phyloP scores from a whole-genome alignment of 2,888 invertebrate genomes.

The Drosophila ustulata region DNA sequence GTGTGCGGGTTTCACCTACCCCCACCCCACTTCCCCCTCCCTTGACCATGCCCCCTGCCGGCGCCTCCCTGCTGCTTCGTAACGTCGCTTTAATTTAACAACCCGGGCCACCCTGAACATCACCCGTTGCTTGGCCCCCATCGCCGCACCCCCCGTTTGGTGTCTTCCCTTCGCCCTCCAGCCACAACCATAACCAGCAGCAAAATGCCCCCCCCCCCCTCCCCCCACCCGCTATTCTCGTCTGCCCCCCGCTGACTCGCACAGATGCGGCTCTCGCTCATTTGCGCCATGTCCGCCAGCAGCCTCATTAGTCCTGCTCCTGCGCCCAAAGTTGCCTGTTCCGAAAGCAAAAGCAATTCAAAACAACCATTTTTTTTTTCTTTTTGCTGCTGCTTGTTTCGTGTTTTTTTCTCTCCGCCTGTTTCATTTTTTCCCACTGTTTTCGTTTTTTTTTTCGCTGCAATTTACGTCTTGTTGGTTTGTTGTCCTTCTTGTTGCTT shows the following conservation, averaged over 20 bases:
- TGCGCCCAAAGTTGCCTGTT: constrained; percentile 56
- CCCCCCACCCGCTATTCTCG: no score
- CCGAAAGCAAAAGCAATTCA: constrained; percentile 60
- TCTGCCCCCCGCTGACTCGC: neutral
- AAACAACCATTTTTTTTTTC: constrained; percentile 54
- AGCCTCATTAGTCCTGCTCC: constrained; percentile 67
- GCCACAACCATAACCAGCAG: constrained; percentile 2
- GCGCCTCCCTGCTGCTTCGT: constrained; percentile 18
- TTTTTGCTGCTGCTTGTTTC: neutral
- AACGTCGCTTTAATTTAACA: constrained; percentile 57
- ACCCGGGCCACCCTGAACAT: constrained; percentile 11
- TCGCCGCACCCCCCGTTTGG: neutral
- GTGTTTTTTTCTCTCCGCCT: constrained; percentile 18
- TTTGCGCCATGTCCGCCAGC: constrained; percentile 60
- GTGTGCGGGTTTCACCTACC: constrained; percentile 11
- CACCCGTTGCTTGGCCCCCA: constrained; percentile 14
- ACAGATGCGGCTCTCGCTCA: constrained; percentile 45
- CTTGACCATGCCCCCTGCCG: neutral
- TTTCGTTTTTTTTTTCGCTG: constrained; percentile 16
- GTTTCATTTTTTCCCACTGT: constrained; percentile 6
- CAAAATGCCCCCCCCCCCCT: neutral
- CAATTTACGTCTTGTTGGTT: constrained; percentile 52
- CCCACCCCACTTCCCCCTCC: neutral
- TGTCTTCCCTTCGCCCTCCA: neutral
- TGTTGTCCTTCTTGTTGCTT: constrained; percentile 24